These are phyloP conservation scores for Boloria selene DNA, from an alignment of 2,888 invertebrate species.

Conservation along the genomic window DNA sequence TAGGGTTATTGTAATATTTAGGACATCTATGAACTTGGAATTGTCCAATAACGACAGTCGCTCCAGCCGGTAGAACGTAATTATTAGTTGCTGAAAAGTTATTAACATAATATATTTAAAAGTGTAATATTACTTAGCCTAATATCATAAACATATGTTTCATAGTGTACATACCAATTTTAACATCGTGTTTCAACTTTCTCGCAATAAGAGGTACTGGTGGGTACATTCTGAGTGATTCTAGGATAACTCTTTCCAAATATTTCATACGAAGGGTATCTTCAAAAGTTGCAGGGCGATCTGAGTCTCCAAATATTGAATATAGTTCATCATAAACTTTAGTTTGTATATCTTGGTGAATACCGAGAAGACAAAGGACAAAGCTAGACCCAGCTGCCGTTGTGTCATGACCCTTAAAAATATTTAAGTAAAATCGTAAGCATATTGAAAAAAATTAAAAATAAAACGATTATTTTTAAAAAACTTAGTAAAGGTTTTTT, in stretches of 20 bases:
- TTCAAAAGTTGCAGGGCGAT: constrained; percentile 88
- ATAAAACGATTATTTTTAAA: too few species aligned
- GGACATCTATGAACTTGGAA: constrained; percentile 86
- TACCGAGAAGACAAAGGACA: constrained; percentile 90
- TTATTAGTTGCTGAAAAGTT: constrained; percentile 81
- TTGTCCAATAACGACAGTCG: constrained; percentile 86
- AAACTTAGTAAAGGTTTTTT: background rate
- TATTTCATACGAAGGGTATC: constrained; percentile 92
- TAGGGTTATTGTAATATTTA: constrained; percentile 86
- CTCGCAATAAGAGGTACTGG: constrained; percentile 91
- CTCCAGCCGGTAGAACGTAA: constrained; percentile 86
- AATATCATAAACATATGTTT: background rate
- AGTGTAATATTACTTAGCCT: background rate
- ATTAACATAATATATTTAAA: constrained; percentile 17
- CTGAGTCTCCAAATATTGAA: constrained; percentile 89
- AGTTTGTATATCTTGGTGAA: constrained; percentile 90
- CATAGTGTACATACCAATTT: constrained; percentile 77
- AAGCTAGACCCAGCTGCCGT: constrained; percentile 91
- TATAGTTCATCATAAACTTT: constrained; percentile 88
- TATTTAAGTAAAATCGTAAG: background rate
- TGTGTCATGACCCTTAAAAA: constrained; percentile 73
- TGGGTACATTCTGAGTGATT: constrained; percentile 89
- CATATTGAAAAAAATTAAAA: background rate
- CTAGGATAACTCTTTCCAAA: constrained; percentile 89
- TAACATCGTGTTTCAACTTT: constrained; percentile 86